These are phyloP conservation scores for Achroia grisella DNA, from an alignment of 1,140 invertebrate species.

Conservation along the genomic window DNA sequence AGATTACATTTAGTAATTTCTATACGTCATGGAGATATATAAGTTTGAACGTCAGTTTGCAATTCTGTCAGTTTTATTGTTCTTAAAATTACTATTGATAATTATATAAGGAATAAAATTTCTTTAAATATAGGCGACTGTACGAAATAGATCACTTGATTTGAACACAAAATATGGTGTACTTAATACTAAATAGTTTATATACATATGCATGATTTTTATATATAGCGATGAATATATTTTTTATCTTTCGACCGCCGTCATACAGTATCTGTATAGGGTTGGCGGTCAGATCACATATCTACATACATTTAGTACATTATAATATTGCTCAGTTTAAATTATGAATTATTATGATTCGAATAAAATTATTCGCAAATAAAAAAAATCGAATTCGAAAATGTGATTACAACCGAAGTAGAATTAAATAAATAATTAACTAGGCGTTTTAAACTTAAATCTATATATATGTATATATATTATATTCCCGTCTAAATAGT, in stretches of 20 bases:
- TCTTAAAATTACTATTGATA: conserved; percentile 1
- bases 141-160: conserved; percentile 43
- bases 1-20: neutral
- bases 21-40: neutral
- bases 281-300: conserved; percentile 29
- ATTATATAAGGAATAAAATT: conserved; percentile 7
- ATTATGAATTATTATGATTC: conserved; percentile 16
- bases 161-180: conserved; percentile 60
- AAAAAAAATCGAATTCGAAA: conserved; percentile 4
- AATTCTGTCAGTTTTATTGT: neutral
- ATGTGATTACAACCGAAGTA: conserved; percentile 11
- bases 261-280: conserved; percentile 30
- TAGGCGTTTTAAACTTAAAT: conserved; percentile 34
- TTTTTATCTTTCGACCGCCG: conserved; percentile 39
- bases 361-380: conserved; percentile 5
- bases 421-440: conserved; percentile 32
- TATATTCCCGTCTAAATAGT: conserved; percentile 24
- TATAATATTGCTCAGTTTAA: conserved; percentile 37
- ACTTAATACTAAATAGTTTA: conserved; percentile 31
- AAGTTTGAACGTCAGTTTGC: neutral
- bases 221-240: conserved; percentile 25
- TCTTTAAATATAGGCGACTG: conserved; percentile 24
- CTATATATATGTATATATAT: conserved; percentile 13
- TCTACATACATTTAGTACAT: conserved; percentile 11
- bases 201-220: conserved; percentile 22